phyloP scores from a whole-genome alignment of 2,113 vertebrate genomes.

The Misgurnus mizolepis region DNA sequence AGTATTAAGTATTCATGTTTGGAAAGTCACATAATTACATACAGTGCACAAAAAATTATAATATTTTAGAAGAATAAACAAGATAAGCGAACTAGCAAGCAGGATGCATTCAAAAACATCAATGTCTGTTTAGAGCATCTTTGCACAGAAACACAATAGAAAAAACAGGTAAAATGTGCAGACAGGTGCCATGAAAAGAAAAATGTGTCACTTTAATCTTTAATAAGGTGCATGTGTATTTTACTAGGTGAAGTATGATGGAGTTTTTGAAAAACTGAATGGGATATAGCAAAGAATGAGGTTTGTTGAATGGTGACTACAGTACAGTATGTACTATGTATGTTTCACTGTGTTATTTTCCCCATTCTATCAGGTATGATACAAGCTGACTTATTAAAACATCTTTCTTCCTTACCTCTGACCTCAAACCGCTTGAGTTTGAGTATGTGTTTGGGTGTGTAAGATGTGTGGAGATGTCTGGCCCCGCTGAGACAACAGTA shows the following conservation, averaged over 20 bases:
- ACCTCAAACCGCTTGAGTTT: not conserved
- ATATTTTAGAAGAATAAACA: not conserved
- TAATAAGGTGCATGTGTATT: no score
- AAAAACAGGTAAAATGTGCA: not conserved
- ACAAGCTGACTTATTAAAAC: not conserved
- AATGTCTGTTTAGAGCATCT: no score
- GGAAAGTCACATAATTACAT: slow-evolving; percentile 7
- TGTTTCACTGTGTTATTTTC: not conserved
- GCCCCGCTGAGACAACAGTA: slow-evolving; percentile 22
- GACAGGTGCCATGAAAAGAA: not conserved
- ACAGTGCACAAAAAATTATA: not conserved
- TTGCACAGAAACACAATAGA: no score
- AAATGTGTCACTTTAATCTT: not conserved
- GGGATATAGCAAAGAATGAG: not conserved
- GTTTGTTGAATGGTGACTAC: not conserved
- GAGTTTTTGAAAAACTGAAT: not conserved
- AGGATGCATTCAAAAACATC: no score
- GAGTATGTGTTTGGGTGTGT: not conserved
- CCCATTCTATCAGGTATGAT: no score
- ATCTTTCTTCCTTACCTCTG: slow-evolving; percentile 9
- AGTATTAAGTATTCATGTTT: not conserved
- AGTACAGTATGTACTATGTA: not conserved
- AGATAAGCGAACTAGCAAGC: not conserved
- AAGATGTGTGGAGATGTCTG: not conserved
- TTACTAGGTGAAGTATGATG: not conserved